phyloP scores from a whole-genome alignment of 2,888 invertebrate species.

The Homarus gammarus region DNA sequence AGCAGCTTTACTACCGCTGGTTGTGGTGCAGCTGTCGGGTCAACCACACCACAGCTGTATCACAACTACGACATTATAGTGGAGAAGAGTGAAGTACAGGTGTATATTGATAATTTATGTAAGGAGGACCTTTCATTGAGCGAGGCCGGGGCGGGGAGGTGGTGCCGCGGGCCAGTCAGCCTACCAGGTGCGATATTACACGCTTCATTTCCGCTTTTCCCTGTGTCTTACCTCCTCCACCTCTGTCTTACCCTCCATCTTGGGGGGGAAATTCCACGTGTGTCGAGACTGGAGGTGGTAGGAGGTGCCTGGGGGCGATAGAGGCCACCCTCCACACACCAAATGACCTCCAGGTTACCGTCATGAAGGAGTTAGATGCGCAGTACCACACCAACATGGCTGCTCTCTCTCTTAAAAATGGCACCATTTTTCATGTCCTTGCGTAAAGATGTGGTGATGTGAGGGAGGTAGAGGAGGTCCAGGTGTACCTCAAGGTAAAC shows the following conservation, averaged over 20 bases:
- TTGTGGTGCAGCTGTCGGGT: no score
- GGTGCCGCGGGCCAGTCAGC: constrained; percentile 47
- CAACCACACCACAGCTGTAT: background rate
- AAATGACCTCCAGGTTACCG: constrained; percentile 60
- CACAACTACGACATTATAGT: constrained; percentile 2
- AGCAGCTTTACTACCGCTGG: background rate
- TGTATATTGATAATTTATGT: constrained; percentile 67
- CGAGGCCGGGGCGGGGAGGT: constrained; percentile 41
- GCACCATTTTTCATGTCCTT: constrained; percentile 5
- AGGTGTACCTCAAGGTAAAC: background rate
- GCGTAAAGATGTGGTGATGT: background rate
- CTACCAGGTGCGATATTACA: constrained; percentile 66
- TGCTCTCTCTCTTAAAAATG: constrained; percentile 49
- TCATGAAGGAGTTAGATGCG: constrained; percentile 59
- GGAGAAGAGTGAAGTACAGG: constrained; percentile 46
- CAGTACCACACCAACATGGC: constrained; percentile 62
- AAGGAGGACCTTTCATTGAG: constrained; percentile 68
- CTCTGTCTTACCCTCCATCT: constrained; percentile 17
- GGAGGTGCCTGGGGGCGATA: constrained; percentile 21
- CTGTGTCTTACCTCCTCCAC: constrained; percentile 18
- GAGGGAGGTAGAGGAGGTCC: background rate
- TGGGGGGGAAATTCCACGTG: constrained; percentile 55
- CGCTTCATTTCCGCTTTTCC: constrained; percentile 59
- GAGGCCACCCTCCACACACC: constrained; percentile 38
- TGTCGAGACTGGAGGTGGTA: constrained; percentile 36